These are phyloP conservation scores for Haliclona indistincta DNA, from an alignment of 37 sponge, comb jelly and placozoan genomes.

Conservation along the genomic window DNA sequence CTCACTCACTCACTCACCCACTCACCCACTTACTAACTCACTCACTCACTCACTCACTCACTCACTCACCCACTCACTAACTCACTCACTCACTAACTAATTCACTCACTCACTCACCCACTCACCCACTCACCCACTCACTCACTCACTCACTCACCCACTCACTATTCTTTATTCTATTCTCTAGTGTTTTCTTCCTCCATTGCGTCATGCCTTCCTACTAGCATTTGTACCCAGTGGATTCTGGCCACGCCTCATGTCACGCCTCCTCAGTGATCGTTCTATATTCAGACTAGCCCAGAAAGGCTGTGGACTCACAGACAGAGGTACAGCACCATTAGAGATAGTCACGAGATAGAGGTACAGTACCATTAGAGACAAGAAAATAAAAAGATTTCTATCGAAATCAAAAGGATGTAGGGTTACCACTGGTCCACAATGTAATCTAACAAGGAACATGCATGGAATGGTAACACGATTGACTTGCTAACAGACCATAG, in stretches of 20 bases:
- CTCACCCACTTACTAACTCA: not conserved
- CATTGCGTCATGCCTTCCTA: constrained; percentile 52
- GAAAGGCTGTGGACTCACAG: constrained; percentile 62
- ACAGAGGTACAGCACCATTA: constrained; percentile 52
- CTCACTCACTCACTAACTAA: not conserved
- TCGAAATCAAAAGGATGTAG: too few species aligned
- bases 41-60: not conserved
- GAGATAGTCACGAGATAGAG: too few species aligned
- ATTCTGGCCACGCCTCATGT: constrained; percentile 86
- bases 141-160: not conserved
- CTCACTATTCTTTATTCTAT: not conserved
- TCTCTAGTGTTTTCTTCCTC: constrained; percentile 56
- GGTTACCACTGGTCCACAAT: too few species aligned
- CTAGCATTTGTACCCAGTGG: constrained; percentile 84
- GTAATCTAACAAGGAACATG: too few species aligned
- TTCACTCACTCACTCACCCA: not conserved
- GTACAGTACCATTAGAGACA: too few species aligned
- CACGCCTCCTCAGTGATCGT: constrained; percentile 67
- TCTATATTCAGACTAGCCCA: constrained; percentile 51
- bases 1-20: not conserved
- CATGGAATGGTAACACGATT: too few species aligned
- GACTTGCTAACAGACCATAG: too few species aligned
- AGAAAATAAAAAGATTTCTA: too few species aligned
- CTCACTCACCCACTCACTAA: not conserved
- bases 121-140: not conserved